Evolutionary conservation across 2,888 invertebrate genomes (phyloP), one percentile per base, ranked within the genome.

Genomic region (Drosophila kambysellisi): DNA sequence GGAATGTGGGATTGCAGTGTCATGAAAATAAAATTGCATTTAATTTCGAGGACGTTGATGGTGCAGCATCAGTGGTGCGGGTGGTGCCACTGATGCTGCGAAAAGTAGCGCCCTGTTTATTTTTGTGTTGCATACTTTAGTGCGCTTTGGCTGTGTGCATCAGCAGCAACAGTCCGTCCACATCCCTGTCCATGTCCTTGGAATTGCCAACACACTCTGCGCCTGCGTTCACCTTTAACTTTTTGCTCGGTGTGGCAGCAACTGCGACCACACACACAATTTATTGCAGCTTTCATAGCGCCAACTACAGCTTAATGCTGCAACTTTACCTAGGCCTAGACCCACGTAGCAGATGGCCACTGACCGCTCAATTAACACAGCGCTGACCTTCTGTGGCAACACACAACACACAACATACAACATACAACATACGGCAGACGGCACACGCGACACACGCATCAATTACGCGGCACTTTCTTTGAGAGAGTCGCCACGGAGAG

Each of bases 21-120:
- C 74, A 75, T 76, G 84, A 89, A 83, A 87, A 83, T 89, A 83
- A 85, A 89, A 89, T 84, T 80, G 76, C 78, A 87, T 84, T 87
- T 82, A 75, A 82, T 78, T 82, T 71, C 60, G 35, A 25, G 37
- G 43, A 51, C n/a, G 25, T 29, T 12, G 60, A 39, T 17, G 53
- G 43, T 5, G 25, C 46, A 9, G 60, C n/a, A n/a, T n/a, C n/a
- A n/a, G 43, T 17, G 53, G 43, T 5, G 51, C n/a, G 15, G 20
- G 17, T 30, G 43, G 37, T 56, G 52, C 12, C 7, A 20, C 46
- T n/a, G 35, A 43, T 56, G 48, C 57, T 37, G 37, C 25, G 25
- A 35, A 9, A 6, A 46, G 0, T 4, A 0, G 33, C 9, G 9
- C 11, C 25, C 17, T 11, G 35, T n/a, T 11, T 25, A 58, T 30